Evolutionary conservation across 1,140 invertebrate genomes (phyloP).

Genomic region (Brachionus asplanchnoidis): DNA sequence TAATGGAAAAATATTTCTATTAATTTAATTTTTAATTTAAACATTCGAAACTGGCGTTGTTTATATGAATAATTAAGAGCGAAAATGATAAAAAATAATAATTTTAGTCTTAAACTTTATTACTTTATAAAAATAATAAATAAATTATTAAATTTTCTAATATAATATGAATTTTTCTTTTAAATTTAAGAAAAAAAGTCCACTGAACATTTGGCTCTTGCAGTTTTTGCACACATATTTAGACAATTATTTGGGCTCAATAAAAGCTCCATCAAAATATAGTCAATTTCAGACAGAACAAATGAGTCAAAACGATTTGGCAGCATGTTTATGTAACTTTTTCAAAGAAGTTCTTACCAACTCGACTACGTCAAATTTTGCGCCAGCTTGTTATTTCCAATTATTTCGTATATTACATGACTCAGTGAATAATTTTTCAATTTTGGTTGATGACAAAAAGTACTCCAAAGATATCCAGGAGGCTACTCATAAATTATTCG

Average conservation of each 20-base stretch:
- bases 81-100: too few relatives aligned
- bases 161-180: neutral
- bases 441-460: constrained; percentile 66
- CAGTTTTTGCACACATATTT: constrained; percentile 39
- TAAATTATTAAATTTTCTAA: neutral
- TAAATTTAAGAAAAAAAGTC: constrained; percentile 32
- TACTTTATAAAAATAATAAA: too few relatives aligned
- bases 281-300: neutral
- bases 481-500: constrained; percentile 66
- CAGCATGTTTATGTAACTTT: constrained; percentile 19
- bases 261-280: neutral
- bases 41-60: too few relatives aligned
- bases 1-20: too few relatives aligned
- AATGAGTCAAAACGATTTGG: neutral
- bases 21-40: too few relatives aligned
- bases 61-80: too few relatives aligned
- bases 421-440: neutral
- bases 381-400: constrained; percentile 72
- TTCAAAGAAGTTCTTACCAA: constrained; percentile 12
- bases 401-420: constrained; percentile 57
- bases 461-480: constrained; percentile 74
- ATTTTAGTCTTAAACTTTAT: too few relatives aligned
- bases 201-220: constrained; percentile 21
- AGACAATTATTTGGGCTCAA: neutral
- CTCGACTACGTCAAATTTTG: constrained; percentile 58